These are phyloP conservation scores for Syrista parreyssii DNA, from an alignment of 2,888 invertebrate genomes.

Conservation along the genomic window DNA sequence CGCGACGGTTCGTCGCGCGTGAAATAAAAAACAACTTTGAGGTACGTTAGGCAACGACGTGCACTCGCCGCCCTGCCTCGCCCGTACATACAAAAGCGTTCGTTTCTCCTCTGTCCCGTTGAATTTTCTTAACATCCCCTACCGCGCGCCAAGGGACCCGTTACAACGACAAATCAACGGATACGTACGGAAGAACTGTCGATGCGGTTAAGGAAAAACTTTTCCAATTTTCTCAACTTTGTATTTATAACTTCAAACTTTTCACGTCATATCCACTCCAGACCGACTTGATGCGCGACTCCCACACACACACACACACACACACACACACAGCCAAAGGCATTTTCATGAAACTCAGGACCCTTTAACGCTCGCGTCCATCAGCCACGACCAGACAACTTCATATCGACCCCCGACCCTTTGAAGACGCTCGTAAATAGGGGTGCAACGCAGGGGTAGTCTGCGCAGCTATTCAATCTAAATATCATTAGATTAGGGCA, in stretches of 20 bases:
- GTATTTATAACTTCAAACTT: constrained; percentile 50
- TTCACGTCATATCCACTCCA: constrained; percentile 17
- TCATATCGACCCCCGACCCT: background rate
- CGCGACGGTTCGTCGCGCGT: background rate
- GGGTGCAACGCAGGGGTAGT: background rate
- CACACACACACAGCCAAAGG: background rate
- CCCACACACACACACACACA: constrained; percentile 5
- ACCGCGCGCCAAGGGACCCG: constrained; percentile 5
- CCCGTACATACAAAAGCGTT: background rate
- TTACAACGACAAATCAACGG: background rate
- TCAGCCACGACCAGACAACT: background rate
- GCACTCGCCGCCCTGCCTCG: too few species aligned
- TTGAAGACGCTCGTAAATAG: background rate
- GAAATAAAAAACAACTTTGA: background rate
- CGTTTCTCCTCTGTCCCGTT: background rate
- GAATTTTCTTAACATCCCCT: background rate
- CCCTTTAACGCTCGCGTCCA: too few species aligned
- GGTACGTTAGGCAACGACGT: background rate
- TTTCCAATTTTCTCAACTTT: constrained; percentile 53
- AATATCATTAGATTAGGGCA: background rate
- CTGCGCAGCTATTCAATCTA: background rate
- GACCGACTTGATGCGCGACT: constrained; percentile 27
- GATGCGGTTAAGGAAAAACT: constrained; percentile 37
- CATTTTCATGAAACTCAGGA: constrained; percentile 1
- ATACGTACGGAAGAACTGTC: background rate